Conservation (phyloP, 2,888 invertebrate species). For the Microctonus brassicae region DNA sequence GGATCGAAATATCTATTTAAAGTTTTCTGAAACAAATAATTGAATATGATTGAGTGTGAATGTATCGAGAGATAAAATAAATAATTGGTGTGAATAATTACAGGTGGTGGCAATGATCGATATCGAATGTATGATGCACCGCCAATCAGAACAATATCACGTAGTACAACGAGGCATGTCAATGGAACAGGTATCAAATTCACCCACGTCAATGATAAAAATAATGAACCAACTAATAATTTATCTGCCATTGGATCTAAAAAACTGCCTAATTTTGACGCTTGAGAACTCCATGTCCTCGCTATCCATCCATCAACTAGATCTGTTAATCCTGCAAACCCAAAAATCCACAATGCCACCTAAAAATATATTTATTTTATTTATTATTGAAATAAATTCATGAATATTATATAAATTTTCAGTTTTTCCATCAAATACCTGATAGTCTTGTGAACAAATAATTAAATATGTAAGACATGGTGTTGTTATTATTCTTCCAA, state of each 20-base stretch:
- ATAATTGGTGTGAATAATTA: conserved; percentile 68
- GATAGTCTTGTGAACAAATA: conserved; percentile 80
- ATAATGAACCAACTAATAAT: conserved; percentile 89
- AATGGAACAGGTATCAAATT: conserved; percentile 86
- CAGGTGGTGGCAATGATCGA: conserved; percentile 89
- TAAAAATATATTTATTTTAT: conserved; percentile 40
- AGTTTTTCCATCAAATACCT: conserved; percentile 66
- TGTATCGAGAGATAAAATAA: not conserved
- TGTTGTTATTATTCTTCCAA: conserved; percentile 86
- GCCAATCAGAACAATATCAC: conserved; percentile 85
- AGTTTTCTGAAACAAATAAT: conserved; percentile 78
- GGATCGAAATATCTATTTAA: conserved; percentile 90
- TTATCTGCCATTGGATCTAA: conserved; percentile 98
- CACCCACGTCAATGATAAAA: conserved; percentile 88
- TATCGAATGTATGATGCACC: conserved; percentile 94
- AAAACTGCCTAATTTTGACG: conserved; percentile 93
- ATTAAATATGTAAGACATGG: conserved; percentile 93
- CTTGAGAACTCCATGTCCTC: conserved; percentile 89
- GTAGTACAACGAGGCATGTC: conserved; percentile 84
- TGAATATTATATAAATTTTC: not conserved
- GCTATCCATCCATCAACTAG: conserved; percentile 98
- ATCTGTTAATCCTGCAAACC: conserved; percentile 92
- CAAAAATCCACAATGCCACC: conserved; percentile 84
- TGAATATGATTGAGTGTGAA: not conserved
- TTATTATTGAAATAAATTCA: not conserved